These are phyloP conservation scores for Acinonyx jubatus DNA, from an alignment of 2,113 vertebrate species.

Conservation along the genomic window DNA sequence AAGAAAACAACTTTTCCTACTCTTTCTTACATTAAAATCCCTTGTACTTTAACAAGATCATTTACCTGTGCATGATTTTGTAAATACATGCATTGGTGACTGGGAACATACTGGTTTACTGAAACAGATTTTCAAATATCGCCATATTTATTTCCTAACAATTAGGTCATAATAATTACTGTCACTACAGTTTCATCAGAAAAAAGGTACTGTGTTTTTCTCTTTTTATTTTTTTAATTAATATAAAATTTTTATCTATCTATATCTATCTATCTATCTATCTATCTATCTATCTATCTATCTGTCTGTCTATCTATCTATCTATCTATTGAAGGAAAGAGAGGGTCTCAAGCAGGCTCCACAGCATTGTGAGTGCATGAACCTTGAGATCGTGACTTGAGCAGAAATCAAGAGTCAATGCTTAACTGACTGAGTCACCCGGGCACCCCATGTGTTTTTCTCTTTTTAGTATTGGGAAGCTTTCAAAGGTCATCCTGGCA, in stretches of 20 bases:
- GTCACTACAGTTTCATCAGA: not conserved
- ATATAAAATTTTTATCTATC: too few species aligned
- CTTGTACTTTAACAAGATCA: not conserved
- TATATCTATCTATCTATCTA: too few species aligned
- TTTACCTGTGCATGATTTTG: not conserved
- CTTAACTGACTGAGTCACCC: too few species aligned
- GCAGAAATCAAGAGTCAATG: too few species aligned
- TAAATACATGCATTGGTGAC: not conserved
- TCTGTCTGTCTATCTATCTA: too few species aligned
- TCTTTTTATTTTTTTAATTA: not conserved
- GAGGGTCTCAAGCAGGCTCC: too few species aligned
- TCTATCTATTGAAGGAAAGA: too few species aligned
- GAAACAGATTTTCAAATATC: conserved; percentile 8
- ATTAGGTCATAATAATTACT: not conserved
- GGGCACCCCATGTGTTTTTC: not conserved
- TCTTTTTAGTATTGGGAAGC: not conserved
- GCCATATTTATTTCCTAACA: not conserved
- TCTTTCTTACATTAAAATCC: not conserved
- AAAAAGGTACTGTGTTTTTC: not conserved
- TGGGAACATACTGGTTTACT: not conserved
- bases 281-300: too few species aligned
- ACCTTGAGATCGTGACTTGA: too few species aligned
- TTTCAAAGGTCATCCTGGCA: not conserved
- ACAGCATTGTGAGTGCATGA: too few species aligned
- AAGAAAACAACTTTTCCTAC: not conserved